Percentiles rank a stretch among this genome's conserved stretches.
These are phyloP conservation scores for Metopia argyrocephala DNA, from an alignment of 2,888 invertebrate species.

Conservation along the genomic window DNA sequence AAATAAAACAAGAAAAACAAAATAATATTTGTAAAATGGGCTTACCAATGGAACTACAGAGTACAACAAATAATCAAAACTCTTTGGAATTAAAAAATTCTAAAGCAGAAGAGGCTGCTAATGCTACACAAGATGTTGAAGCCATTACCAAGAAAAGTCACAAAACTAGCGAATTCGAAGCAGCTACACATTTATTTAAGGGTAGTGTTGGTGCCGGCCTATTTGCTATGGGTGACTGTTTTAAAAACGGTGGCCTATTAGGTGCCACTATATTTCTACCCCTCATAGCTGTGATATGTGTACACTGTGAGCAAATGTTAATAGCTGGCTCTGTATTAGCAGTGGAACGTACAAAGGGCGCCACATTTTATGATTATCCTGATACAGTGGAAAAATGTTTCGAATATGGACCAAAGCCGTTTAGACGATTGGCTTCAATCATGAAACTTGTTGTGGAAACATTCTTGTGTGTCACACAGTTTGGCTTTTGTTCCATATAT, in stretches of 20 bases:
- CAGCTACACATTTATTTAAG: slow-evolving; percentile 93
- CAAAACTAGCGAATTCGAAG: slow-evolving; percentile 84
- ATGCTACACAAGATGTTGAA: slow-evolving; percentile 53
- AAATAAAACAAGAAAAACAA: not conserved
- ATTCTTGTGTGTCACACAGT: slow-evolving; percentile 94
- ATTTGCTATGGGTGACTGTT: slow-evolving; percentile 96
- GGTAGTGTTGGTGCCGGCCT: slow-evolving; percentile 97
- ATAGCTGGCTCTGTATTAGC: slow-evolving; percentile 77
- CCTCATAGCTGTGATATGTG: slow-evolving; percentile 92
- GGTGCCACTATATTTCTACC: slow-evolving; percentile 88
- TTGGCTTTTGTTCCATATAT: slow-evolving; percentile 98
- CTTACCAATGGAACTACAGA: slow-evolving; percentile 41
- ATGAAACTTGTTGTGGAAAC: slow-evolving; percentile 88
- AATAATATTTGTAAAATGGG: slow-evolving; percentile 59
- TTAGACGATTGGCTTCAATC: slow-evolving; percentile 82
- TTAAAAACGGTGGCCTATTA: slow-evolving; percentile 92
- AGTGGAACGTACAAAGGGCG: slow-evolving; percentile 72
- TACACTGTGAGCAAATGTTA: slow-evolving; percentile 94
- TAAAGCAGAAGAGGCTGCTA: slow-evolving; percentile 21
- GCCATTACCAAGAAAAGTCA: slow-evolving; percentile 66
- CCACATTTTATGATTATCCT: slow-evolving; percentile 86
- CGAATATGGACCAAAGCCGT: slow-evolving; percentile 83
- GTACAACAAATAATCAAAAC: not conserved
- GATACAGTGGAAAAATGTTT: slow-evolving; percentile 91
- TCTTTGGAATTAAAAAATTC: slow-evolving; percentile 8